phyloP scores from a whole-genome alignment of 2,113 vertebrate species.

The Seriola dumerili region DNA sequence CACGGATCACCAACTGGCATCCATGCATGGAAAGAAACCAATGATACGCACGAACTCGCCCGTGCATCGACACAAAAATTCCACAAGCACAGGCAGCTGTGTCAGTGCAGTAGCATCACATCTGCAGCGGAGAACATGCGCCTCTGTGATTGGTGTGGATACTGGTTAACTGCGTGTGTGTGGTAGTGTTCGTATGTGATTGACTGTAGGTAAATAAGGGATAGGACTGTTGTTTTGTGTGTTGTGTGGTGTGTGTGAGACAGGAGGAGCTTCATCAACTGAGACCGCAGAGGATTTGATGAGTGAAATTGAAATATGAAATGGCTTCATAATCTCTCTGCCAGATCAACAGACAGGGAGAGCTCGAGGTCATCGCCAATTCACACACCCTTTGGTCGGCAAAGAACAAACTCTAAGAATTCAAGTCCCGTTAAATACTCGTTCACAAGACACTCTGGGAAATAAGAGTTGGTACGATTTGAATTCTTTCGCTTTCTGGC shows the following conservation, averaged over 20 bases:
- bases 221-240: too few relatives aligned
- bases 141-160: too few relatives aligned
- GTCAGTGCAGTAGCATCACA: too few relatives aligned
- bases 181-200: neutral
- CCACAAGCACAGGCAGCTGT: too few relatives aligned
- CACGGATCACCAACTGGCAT: too few relatives aligned
- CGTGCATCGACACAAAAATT: too few relatives aligned
- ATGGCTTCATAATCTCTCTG: slow-evolving; percentile 72
- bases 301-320: slow-evolving; percentile 73
- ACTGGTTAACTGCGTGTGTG: too few relatives aligned
- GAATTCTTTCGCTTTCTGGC: slow-evolving; percentile 44
- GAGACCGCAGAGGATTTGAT: slow-evolving; percentile 68
- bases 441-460: slow-evolving; percentile 61
- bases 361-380: slow-evolving; percentile 52
- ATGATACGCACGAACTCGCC: too few relatives aligned
- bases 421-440: slow-evolving; percentile 24
- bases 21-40: too few relatives aligned
- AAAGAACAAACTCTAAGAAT: slow-evolving; percentile 57
- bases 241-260: neutral
- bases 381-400: slow-evolving; percentile 47
- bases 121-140: too few relatives aligned
- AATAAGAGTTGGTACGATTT: slow-evolving; percentile 63
- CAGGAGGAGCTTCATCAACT: slow-evolving; percentile 48
- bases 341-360: slow-evolving; percentile 63
- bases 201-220: too few relatives aligned